These are phyloP conservation scores for Phoebastria nigripes DNA, from an alignment of 2,797 vertebrate species.

Conservation along the genomic window DNA sequence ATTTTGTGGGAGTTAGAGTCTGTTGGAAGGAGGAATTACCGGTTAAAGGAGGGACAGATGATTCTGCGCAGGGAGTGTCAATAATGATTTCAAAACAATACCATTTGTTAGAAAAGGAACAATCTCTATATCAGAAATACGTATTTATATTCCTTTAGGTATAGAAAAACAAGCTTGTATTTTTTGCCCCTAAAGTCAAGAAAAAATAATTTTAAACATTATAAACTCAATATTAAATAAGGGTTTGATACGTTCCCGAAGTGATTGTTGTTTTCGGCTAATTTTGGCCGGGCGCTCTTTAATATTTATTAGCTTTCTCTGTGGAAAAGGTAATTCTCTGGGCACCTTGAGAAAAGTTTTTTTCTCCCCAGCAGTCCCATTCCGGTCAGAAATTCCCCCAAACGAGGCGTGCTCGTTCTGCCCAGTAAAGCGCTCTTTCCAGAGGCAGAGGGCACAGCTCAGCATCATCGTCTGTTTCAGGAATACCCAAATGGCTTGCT, in stretches of 20 bases:
- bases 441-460: neutral
- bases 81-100: neutral
- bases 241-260: neutral
- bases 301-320: neutral
- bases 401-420: neutral
- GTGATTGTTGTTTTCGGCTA: neutral
- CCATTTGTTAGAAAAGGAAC: neutral
- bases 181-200: neutral
- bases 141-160: neutral
- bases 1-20: neutral
- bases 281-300: neutral
- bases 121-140: neutral
- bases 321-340: neutral
- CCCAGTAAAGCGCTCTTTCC: neutral
- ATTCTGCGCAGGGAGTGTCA: neutral
- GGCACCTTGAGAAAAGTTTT: neutral
- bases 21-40: neutral
- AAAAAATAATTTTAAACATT: neutral
- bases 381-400: neutral
- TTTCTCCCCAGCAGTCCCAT: neutral
- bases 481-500: neutral
- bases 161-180: neutral
- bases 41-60: neutral
- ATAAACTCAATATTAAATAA: neutral
- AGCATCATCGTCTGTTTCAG: neutral